Evolutionary conservation across 2,113 vertebrate species (phyloP), one percentile per base, ranked within the genome.

Genomic region (Triplophysa tibetana): DNA sequence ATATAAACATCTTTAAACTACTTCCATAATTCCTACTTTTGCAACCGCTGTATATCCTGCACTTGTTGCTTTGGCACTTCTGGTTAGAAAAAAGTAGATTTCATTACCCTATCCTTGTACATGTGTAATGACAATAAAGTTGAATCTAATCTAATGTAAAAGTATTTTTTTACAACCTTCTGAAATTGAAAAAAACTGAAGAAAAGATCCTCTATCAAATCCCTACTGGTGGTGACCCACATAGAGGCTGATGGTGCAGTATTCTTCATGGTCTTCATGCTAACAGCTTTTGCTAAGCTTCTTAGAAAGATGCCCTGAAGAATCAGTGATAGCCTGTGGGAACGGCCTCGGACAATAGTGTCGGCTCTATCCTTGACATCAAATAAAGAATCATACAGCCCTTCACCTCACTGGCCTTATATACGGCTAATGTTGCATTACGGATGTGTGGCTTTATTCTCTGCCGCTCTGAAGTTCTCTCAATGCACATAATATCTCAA

Each of bases 231-330:
- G 75, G 85, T 91, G 88, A 91, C 88, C 92, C 87, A 86, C 85
- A 89, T 90, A 86, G 86, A 86, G 86, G 87, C 88, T 92, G 89
- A 93, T 89, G 89, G 89, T 92, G 91, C 84, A 83, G 85, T 85
- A 90, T 84, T 92, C 89, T 86, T 89, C 92, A 90, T 88, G 88
- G 26, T 92, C 90, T 93, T 91, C 88, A 89, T 91, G 85, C 85
- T 83, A 87, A 88, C 89, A 87, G 89, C 90, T 93, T 93, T 92
- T 87, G 89, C 90, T 93, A 93, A 93, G 92, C 91, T 92, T 83
- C 89, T 92, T 93, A 93, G 93, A 89, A 92, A 89, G 84, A 86
- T 87, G 88, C 89, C 92, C 90, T 85, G 19, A 85, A 89, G 91
- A 91, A 91, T 91, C 89, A 83, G 82, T 90, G 89, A 89, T 84